Conservation (phyloP, 2,113 vertebrate genomes). For the Dicaeum eximium region DNA sequence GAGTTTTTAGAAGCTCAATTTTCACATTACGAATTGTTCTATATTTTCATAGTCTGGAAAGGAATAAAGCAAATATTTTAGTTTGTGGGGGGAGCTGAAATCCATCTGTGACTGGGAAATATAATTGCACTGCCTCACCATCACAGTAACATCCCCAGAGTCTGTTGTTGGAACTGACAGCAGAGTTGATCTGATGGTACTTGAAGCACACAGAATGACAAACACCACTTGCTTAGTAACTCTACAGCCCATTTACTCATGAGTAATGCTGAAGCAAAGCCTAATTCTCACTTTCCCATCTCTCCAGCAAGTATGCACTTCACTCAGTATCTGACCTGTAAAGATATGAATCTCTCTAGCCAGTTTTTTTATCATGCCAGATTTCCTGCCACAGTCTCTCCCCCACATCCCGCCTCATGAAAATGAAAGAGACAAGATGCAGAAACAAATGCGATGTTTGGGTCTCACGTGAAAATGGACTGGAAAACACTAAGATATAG, state of each 20-base stretch:
- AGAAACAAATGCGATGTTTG: background rate
- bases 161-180: conserved; percentile 2
- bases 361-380: background rate
- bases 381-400: background rate
- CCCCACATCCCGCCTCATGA: accelerated
- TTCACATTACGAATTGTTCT: conserved; percentile 12
- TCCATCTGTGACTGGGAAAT: conserved; percentile 23
- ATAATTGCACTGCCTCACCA: background rate
- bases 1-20: background rate
- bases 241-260: background rate
- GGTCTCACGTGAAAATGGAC: background rate
- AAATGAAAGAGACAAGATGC: background rate
- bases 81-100: background rate
- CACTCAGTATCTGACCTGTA: background rate
- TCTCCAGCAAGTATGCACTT: background rate
- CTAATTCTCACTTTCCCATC: background rate
- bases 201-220: background rate
- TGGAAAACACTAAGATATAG: background rate
- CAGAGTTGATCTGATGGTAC: background rate
- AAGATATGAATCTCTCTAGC: background rate
- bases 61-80: conserved; percentile 44
- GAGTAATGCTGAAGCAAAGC: background rate
- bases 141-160: background rate
- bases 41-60: conserved; percentile 26
- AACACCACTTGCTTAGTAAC: background rate